phyloP scores from a whole-genome alignment of 2,888 invertebrate species.

The Dryobota labecula region DNA sequence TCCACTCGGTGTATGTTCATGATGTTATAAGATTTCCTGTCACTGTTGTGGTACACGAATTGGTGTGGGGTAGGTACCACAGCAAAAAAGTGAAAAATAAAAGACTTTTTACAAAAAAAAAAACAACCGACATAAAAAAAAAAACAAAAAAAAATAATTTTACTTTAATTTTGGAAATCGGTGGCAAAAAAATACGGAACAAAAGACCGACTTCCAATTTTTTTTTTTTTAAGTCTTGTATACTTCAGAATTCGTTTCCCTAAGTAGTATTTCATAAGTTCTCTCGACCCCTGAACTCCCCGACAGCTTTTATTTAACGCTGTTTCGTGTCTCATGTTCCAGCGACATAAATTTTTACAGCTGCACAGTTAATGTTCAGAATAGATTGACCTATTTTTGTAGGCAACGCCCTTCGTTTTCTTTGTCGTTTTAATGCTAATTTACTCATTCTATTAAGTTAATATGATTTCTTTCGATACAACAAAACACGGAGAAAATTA shows the following conservation, averaged over 20 bases:
- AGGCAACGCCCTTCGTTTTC: constrained; percentile 56
- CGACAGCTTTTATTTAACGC: constrained; percentile 5
- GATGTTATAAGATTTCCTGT: too few relatives aligned
- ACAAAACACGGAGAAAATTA: neutral
- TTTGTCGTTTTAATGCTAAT: constrained; percentile 40
- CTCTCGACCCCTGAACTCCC: neutral
- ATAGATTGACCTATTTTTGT: constrained; percentile 69
- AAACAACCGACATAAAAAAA: too few relatives aligned
- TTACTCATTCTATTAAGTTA: constrained; percentile 16
- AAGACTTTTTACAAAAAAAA: too few relatives aligned
- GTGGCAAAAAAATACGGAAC: too few relatives aligned
- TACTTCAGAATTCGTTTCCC: neutral
- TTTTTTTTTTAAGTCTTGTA: too few relatives aligned
- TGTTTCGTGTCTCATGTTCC: constrained; percentile 60
- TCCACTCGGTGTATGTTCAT: too few relatives aligned
- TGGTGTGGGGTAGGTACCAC: too few relatives aligned
- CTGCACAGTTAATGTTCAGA: constrained; percentile 42
- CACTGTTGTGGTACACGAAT: too few relatives aligned
- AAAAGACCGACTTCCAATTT: too few relatives aligned
- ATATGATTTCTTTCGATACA: neutral
- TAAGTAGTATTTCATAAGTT: neutral
- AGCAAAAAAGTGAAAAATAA: too few relatives aligned
- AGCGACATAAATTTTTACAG: constrained; percentile 63
- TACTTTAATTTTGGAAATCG: too few relatives aligned
- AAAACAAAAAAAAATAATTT: too few relatives aligned